These are phyloP conservation scores for Diphyllodes magnificus DNA, from an alignment of 2,113 vertebrate genomes.

Conservation along the genomic window DNA sequence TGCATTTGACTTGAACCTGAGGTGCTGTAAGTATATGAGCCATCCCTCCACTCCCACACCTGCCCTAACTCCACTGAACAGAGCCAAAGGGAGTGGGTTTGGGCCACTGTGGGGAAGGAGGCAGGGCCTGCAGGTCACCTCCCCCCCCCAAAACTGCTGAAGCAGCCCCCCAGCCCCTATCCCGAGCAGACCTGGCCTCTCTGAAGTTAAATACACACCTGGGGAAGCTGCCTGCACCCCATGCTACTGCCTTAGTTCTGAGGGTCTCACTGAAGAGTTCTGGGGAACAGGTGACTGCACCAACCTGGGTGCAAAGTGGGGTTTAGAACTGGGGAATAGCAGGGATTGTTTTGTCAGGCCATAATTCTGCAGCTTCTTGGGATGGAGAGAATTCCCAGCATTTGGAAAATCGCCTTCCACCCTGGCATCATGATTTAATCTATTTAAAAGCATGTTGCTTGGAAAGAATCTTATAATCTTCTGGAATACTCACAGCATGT, in stretches of 20 bases:
- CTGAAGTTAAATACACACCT: neutral
- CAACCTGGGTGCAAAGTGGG: neutral
- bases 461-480: neutral
- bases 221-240: neutral
- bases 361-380: neutral
- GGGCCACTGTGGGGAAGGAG: too few species aligned
- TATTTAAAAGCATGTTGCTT: neutral
- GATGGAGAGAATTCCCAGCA: neutral
- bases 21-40: neutral
- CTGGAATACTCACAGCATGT: neutral
- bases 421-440: neutral
- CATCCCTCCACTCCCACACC: neutral
- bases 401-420: neutral
- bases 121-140: neutral
- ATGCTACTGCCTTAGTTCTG: neutral
- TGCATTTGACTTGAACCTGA: neutral
- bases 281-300: neutral
- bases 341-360: neutral
- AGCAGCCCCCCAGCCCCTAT: neutral
- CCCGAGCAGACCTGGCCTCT: accelerated
- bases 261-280: neutral
- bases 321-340: neutral
- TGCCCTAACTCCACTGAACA: accelerated
- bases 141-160: neutral
- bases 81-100: neutral